Conservation (phyloP, 2,888 invertebrate genomes). For the Copidosoma aretas region DNA sequence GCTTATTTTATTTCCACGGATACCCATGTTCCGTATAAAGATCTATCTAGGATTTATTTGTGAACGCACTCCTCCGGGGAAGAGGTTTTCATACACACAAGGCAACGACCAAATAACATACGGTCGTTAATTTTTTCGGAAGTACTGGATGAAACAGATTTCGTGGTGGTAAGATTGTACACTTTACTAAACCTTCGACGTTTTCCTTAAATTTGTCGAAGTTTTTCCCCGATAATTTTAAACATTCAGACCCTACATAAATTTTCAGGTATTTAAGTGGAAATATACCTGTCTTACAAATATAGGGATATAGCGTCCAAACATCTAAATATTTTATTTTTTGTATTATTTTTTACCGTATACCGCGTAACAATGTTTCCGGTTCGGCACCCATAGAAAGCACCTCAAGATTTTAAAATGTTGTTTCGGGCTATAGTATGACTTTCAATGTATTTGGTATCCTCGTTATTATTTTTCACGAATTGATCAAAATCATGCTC, state of each 20-base stretch:
- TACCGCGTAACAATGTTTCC: too few species aligned
- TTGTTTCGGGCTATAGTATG: too few species aligned
- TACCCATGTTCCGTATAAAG: conserved; percentile 53
- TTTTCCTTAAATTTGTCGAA: conserved; percentile 8
- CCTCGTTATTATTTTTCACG: neutral
- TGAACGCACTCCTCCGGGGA: conserved; percentile 51
- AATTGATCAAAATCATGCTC: neutral
- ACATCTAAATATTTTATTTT: too few species aligned
- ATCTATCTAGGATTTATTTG: conserved; percentile 41
- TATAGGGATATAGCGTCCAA: conserved; percentile 26
- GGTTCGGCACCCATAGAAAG: too few species aligned
- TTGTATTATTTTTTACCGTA: too few species aligned
- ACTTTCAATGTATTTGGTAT: too few species aligned
- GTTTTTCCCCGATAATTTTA: conserved; percentile 25
- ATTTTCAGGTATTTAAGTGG: conserved; percentile 39
- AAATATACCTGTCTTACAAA: conserved; percentile 47
- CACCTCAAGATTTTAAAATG: too few species aligned
- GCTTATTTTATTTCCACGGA: conserved; percentile 54
- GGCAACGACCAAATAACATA: conserved; percentile 51
- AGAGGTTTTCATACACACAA: conserved; percentile 43
- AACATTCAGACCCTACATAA: conserved; percentile 40
- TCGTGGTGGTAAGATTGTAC: conserved; percentile 35
- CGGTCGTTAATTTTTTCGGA: conserved; percentile 47
- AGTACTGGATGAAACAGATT: conserved; percentile 51
- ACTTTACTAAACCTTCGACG: too few species aligned